Evolutionary conservation across 92 coral and sea anemone genomes (phyloP).

Genomic region (Umimayanthus kanabou): DNA sequence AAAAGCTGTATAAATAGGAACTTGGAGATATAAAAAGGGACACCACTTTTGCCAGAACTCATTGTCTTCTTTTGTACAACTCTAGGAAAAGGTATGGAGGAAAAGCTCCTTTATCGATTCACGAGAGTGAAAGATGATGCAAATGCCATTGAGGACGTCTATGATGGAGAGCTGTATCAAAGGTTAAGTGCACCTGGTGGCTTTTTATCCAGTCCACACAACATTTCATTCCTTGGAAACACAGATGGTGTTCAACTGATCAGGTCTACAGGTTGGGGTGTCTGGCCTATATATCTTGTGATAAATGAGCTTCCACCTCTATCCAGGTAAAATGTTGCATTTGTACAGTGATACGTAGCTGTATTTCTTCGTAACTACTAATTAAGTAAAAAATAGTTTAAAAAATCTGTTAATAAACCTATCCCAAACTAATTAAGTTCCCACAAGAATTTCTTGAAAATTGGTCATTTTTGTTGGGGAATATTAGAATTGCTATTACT

Average conservation of each 20-base stretch:
- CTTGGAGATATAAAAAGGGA: no score
- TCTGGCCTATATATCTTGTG: slow-evolving; percentile 49
- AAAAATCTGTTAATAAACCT: no score
- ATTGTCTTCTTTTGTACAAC: no score
- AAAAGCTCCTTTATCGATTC: slow-evolving; percentile 15
- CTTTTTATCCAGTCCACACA: slow-evolving; percentile 32
- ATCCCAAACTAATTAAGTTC: no score
- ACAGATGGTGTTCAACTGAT: slow-evolving; percentile 53
- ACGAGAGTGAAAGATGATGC: not conserved
- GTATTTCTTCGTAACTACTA: no score
- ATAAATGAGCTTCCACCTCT: slow-evolving; percentile 52
- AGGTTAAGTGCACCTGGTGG: slow-evolving; percentile 7
- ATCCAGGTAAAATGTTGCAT: slow-evolving; percentile 6
- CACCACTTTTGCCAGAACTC: no score
- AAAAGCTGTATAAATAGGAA: no score
- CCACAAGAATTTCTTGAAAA: no score
- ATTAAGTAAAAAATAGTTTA: no score
- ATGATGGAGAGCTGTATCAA: slow-evolving; percentile 45
- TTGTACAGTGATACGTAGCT: no score
- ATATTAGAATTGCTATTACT: no score
- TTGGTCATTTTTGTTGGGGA: no score
- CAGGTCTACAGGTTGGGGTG: slow-evolving; percentile 22
- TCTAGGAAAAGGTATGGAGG: slow-evolving; percentile 11
- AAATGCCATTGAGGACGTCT: slow-evolving; percentile 45
- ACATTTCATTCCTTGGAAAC: slow-evolving; percentile 35